These are phyloP conservation scores for Mandrillus leucophaeus DNA, from an alignment of 2,113 vertebrate genomes.

Conservation along the genomic window DNA sequence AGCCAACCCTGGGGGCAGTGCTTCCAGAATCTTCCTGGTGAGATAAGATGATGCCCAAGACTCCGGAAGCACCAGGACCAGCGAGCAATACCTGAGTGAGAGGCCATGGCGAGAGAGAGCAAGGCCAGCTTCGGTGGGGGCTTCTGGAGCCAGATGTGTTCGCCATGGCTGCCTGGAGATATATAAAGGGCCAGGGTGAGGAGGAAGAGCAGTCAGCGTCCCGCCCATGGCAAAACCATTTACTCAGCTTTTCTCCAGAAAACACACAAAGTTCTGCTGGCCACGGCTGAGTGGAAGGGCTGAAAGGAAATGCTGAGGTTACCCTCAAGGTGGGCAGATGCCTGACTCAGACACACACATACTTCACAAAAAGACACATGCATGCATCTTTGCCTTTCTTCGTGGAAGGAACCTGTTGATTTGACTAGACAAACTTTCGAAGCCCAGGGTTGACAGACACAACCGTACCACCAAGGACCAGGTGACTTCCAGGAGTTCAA, in stretches of 20 bases:
- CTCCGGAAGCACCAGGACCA: rapidly evolving
- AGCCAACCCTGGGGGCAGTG: not conserved
- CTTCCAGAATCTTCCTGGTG: not conserved
- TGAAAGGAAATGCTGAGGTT: constrained; percentile 74
- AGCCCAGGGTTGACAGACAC: not conserved
- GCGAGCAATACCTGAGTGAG: not conserved
- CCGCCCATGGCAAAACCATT: constrained; percentile 60
- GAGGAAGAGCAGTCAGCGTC: not conserved
- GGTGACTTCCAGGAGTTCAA: not conserved
- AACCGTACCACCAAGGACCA: not conserved
- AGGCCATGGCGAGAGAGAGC: not conserved
- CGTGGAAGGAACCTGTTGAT: constrained; percentile 62
- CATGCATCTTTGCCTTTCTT: constrained; percentile 6
- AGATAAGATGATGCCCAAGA: not conserved
- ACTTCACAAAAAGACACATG: constrained; percentile 13
- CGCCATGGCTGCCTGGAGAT: not conserved
- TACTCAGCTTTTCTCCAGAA: constrained; percentile 74
- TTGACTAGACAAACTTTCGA: constrained; percentile 19
- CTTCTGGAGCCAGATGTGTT: not conserved
- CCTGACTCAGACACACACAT: constrained; percentile 21
- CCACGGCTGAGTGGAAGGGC: not conserved
- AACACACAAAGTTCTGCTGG: constrained; percentile 1
- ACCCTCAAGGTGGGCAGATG: constrained; percentile 51
- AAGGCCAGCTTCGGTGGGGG: rapidly evolving
- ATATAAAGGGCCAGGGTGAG: constrained; percentile 42